These are phyloP conservation scores for Heliconius himera DNA, from an alignment of 1,140 invertebrate species.

Conservation along the genomic window DNA sequence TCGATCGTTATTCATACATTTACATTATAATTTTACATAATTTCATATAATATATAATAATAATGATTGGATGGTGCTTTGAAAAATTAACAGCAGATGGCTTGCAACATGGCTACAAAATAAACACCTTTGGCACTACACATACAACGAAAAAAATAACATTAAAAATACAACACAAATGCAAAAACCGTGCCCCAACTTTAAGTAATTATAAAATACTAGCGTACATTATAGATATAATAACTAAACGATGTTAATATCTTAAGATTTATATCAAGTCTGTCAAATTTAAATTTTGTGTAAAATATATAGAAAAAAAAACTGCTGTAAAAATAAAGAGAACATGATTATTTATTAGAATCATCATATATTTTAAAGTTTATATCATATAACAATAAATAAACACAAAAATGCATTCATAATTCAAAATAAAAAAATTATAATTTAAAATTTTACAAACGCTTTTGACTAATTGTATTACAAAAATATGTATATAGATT, in stretches of 20 bases:
- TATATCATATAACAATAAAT: background rate
- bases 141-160: slow-evolving; percentile 2
- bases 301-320: background rate
- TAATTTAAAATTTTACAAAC: background rate
- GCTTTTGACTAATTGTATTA: background rate
- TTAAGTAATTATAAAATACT: slow-evolving; percentile 6
- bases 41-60: background rate
- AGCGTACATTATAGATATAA: slow-evolving; percentile 9
- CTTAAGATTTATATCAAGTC: slow-evolving; percentile 19
- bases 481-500: background rate
- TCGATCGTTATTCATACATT: background rate
- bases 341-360: slow-evolving; percentile 5
- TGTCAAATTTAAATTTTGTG: background rate
- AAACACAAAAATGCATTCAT: background rate
- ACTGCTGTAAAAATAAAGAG: background rate
- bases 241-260: slow-evolving; percentile 18
- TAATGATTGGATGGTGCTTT: background rate
- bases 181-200: slow-evolving; percentile 14
- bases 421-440: background rate
- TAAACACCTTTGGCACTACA: slow-evolving; percentile 28
- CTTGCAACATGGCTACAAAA: slow-evolving; percentile 17
- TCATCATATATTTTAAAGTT: background rate
- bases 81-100: slow-evolving; percentile 10
- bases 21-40: background rate
- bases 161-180: slow-evolving; percentile 31